These are phyloP conservation scores for Actenoides hombroni DNA, from an alignment of 2,113 vertebrate genomes.

Conservation along the genomic window DNA sequence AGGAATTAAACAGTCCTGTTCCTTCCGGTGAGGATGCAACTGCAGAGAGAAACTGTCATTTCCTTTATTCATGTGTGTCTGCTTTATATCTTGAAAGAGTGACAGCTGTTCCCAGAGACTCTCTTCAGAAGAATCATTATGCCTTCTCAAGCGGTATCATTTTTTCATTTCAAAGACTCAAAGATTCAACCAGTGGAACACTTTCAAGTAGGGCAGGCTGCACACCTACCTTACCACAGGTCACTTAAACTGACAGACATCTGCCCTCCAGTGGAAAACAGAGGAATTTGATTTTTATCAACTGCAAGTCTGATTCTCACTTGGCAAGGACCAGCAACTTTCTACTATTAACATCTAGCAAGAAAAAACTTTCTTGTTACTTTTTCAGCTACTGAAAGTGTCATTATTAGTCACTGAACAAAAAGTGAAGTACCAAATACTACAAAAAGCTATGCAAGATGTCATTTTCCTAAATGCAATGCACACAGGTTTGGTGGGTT, in stretches of 20 bases:
- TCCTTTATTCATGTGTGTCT: background rate
- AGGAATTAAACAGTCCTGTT: background rate
- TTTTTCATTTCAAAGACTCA: background rate
- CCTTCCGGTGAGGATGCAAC: background rate
- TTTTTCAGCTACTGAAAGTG: background rate
- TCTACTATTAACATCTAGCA: background rate
- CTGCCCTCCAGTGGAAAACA: conserved; percentile 67
- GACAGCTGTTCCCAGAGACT: background rate
- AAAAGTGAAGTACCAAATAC: background rate
- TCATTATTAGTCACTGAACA: background rate
- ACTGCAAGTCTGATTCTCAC: background rate
- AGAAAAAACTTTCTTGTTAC: background rate
- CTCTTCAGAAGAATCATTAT: background rate
- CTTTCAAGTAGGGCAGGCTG: background rate
- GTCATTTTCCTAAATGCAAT: background rate
- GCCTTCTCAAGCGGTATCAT: background rate
- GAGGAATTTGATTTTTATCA: conserved; percentile 2
- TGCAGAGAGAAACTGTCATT: background rate
- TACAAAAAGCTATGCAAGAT: background rate
- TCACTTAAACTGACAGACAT: background rate
- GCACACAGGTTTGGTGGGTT: background rate
- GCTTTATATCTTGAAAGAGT: background rate
- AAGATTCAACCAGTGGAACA: background rate
- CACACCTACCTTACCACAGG: background rate
- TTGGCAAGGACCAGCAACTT: background rate